Conservation (phyloP, 2,888 invertebrate genomes). For the Lottia scabra region DNA sequence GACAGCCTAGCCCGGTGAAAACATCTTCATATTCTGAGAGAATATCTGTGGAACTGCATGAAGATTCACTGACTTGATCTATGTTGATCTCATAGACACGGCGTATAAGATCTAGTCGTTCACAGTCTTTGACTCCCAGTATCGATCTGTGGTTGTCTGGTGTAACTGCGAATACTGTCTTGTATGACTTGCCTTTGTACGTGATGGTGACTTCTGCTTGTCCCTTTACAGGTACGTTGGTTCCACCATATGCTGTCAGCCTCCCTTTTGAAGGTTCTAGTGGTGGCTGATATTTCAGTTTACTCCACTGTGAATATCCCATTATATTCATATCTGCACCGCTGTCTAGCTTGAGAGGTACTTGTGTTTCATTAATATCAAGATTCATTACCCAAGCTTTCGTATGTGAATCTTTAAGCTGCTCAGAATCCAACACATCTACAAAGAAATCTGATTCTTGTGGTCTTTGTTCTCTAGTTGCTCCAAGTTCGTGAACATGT, state of each 20-base stretch:
- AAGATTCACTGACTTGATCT: conserved; percentile 6
- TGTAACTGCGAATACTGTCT: conserved; percentile 6
- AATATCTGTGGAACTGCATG: conserved; percentile 4
- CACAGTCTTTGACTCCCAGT: conserved; percentile 12
- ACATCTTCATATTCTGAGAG: conserved; percentile 17
- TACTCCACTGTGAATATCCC: background rate
- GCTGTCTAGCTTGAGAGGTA: no score
- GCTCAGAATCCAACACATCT: no score
- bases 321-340: background rate
- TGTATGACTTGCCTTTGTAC: conserved; percentile 12
- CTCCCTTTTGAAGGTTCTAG: background rate
- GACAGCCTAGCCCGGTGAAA: conserved; percentile 33
- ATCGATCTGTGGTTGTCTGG: conserved; percentile 1
- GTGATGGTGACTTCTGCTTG: background rate
- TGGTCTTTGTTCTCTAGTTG: background rate
- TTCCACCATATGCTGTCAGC: conserved; percentile 1
- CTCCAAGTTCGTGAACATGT: background rate
- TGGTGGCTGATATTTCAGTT: conserved; percentile 6
- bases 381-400: no score
- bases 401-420: no score
- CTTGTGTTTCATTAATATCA: no score
- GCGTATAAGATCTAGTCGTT: conserved; percentile 9
- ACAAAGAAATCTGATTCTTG: background rate
- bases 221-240: background rate
- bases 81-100: no score